Percentiles rank a stretch among this genome's conserved stretches.
These are phyloP conservation scores for Dascyllus trimaculatus DNA, from an alignment of 2,113 vertebrate genomes.

Conservation along the genomic window DNA sequence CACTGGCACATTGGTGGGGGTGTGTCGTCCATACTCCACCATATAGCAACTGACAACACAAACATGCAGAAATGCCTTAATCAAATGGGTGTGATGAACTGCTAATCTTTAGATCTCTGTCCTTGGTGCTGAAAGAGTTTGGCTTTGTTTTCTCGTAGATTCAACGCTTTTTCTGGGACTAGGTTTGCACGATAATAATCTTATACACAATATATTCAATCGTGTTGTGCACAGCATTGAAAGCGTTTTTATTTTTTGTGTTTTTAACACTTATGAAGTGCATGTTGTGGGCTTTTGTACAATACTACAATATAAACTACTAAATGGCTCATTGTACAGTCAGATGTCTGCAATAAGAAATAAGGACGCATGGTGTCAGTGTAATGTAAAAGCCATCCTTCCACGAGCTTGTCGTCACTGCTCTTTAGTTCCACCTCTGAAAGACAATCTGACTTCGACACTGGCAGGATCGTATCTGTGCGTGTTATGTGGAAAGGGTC, in stretches of 20 bases:
- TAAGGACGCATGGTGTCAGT: conserved; percentile 66
- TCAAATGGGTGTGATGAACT: too few species aligned
- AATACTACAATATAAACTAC: not conserved
- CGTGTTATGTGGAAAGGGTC: rapidly evolving
- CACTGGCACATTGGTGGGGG: too few species aligned
- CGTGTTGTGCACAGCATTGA: not conserved
- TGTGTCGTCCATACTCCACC: too few species aligned
- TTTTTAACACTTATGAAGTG: too few species aligned
- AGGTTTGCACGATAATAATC: not conserved
- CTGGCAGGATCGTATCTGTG: not conserved
- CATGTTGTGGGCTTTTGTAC: not conserved
- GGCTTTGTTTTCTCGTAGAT: not conserved
- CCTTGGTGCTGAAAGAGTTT: not conserved
- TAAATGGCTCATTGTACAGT: not conserved
- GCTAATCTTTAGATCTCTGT: not conserved
- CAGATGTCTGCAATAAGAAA: conserved; percentile 5
- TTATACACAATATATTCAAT: not conserved
- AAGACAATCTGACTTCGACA: rapidly evolving
- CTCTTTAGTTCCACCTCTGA: conserved; percentile 29
- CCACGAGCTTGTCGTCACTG: not conserved
- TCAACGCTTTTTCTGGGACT: too few species aligned
- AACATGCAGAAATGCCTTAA: too few species aligned
- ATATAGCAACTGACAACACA: too few species aligned
- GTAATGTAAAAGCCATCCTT: conserved; percentile 8
- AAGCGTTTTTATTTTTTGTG: too few species aligned